Base-by-base conservation (phyloP, 2,888 invertebrate genomes). In the Willowsia nigromaculata region DNA sequence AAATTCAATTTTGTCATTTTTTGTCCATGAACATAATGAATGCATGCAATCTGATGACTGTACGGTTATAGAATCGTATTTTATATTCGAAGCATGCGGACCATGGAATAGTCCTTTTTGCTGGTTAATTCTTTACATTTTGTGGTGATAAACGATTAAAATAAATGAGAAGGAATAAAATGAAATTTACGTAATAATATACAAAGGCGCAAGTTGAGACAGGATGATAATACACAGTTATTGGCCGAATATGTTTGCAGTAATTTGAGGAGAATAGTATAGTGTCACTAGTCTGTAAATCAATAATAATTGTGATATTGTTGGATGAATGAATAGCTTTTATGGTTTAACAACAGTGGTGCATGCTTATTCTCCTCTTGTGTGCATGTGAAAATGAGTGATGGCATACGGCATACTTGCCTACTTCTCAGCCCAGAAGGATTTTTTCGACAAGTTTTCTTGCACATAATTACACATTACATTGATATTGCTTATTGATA, bases 1-100 rank as follows among this genome's bases (percentile, higher is more conserved):
- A 22, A 80, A 56, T 11, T 80, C 9, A 56, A 37, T 4, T 27
- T 30, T 81, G 18, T 53, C 37, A 80, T 47, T 82, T 82, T 62
- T 82, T 82, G 65, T 82, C 81, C 81, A 65, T 82, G 59, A 59
- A 25, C 80, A 80, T 18, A n/a, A 1, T 1, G 4, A 78, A 53
- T 78, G 76, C 47, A 56, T 78, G 37, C 37, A 78, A 78, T 76
- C 76, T 53, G 78, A 78, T 37, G n/a, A 50, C n/a, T n/a, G n/a
- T n/a, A n/a, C 13, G 47, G 7, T 76, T 7, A 9, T 22, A n/a
- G 56, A 13, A 80, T 22, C 13, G 11, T 47, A 18, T 65, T 68
- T 68, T 37, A 11, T 40, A 68, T 37, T 68, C 68, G 22, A 22
- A 18, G 40, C 40, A 68, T 18, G 68, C 40, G 22, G 15, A 40